These are phyloP conservation scores for Calephelis virginiensis DNA, from an alignment of 1,140 invertebrate genomes.

Conservation along the genomic window DNA sequence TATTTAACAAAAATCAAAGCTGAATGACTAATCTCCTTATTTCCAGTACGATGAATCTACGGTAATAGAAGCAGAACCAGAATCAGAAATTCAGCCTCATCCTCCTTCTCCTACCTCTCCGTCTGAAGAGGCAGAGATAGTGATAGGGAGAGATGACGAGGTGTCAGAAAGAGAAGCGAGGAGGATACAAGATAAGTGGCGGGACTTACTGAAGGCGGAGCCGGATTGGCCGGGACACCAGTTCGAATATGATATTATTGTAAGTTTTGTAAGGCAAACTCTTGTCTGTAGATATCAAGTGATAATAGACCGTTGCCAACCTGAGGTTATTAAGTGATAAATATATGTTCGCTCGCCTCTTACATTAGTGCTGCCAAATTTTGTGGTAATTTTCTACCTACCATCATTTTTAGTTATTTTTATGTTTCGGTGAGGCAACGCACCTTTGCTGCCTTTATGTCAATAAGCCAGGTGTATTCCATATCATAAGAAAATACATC, in stretches of 20 bases:
- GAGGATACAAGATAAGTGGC: conserved; percentile 86
- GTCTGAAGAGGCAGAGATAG: conserved; percentile 83
- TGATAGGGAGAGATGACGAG: conserved; percentile 80
- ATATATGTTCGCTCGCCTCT: no score
- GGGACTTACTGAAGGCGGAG: conserved; percentile 78
- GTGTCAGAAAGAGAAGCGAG: conserved; percentile 81
- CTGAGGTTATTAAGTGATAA: no score
- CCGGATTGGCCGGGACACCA: conserved; percentile 64
- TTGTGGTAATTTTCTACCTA: no score
- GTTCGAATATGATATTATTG: conserved; percentile 85
- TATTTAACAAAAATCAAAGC: no score
- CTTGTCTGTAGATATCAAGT: no score
- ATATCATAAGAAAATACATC: no score
- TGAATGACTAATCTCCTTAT: not conserved
- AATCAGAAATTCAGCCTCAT: conserved; percentile 82
- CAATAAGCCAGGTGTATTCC: no score
- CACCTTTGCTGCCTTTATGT: no score
- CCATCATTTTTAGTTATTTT: no score
- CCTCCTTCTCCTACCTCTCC: conserved; percentile 78
- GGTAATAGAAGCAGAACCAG: conserved; percentile 84
- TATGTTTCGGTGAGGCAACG: no score
- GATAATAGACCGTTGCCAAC: no score
- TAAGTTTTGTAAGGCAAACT: conserved; percentile 64
- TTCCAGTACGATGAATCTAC: conserved; percentile 78
- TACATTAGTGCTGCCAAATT: no score